phyloP scores from a whole-genome alignment of 2,113 vertebrate species.

The Motacilla tschutschensis region DNA sequence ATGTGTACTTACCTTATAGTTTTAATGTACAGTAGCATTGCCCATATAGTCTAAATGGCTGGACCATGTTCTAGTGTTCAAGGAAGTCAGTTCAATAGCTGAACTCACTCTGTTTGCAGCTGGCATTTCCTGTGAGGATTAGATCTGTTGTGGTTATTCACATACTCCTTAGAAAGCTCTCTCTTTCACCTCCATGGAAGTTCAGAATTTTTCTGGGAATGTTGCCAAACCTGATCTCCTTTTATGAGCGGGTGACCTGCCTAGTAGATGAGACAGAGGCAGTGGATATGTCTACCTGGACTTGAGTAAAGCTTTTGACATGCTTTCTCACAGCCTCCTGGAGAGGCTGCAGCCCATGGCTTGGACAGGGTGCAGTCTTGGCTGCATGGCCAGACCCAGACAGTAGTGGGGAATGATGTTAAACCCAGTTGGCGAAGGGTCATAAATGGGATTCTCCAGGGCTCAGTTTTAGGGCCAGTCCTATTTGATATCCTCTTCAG shows the following conservation, averaged over 20 bases:
- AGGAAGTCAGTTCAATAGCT: not conserved
- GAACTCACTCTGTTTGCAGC: not conserved
- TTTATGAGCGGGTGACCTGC: not conserved
- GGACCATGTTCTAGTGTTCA: not conserved
- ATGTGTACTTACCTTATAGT: not conserved
- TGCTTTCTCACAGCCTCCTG: not conserved
- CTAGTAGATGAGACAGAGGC: not conserved
- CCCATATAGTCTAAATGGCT: not conserved
- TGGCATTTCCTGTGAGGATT: not conserved
- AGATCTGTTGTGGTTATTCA: not conserved
- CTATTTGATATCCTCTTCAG: not conserved
- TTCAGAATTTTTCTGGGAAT: not conserved
- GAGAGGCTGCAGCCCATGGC: not conserved
- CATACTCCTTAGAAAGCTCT: not conserved
- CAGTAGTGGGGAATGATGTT: not conserved
- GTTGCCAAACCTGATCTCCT: not conserved
- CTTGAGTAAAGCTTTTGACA: not conserved
- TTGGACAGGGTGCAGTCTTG: not conserved
- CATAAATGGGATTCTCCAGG: not conserved
- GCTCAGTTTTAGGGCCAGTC: not conserved
- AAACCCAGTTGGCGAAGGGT: not conserved
- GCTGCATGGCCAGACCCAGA: accelerated
- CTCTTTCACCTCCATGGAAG: not conserved
- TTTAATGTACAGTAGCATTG: not conserved
- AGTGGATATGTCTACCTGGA: not conserved